A percentile compares a stretch with the other conserved stretches of the same genome.
Conservation (phyloP, 1,140 invertebrate genomes). For the Augochlora pura region DNA sequence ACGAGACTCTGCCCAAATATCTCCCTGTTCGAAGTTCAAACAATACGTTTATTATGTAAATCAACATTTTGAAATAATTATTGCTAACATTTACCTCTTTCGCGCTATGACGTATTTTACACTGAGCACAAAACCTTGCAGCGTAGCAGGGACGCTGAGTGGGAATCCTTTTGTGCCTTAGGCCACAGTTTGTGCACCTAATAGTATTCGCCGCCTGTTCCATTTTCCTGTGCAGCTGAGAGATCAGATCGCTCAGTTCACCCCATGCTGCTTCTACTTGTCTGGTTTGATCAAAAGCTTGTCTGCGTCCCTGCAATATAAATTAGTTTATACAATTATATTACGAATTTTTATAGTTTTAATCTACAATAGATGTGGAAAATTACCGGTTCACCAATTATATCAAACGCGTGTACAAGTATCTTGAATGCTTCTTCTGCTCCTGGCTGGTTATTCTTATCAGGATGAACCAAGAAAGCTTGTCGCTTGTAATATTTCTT, state of each 20-base stretch:
- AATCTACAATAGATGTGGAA: constrained; percentile 17
- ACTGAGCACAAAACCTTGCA: constrained; percentile 92
- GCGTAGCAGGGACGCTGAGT: constrained; percentile 93
- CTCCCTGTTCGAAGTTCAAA: constrained; percentile 84
- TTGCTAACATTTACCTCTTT: constrained; percentile 86
- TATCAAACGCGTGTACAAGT: constrained; percentile 95
- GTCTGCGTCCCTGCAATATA: constrained; percentile 86
- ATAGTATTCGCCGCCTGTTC: constrained; percentile 95
- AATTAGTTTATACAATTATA: not conserved
- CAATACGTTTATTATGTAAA: constrained; percentile 14
- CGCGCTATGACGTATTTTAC: constrained; percentile 94
- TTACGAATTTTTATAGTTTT: constrained; percentile 21
- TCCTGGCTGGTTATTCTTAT: constrained; percentile 96
- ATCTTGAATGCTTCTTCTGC: constrained; percentile 98
- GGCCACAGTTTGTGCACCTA: constrained; percentile 93
- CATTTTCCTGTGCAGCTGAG: constrained; percentile 95
- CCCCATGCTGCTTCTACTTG: constrained; percentile 92
- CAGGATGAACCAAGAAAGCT: constrained; percentile 96
- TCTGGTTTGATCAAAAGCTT: constrained; percentile 89
- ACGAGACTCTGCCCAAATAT: constrained; percentile 96
- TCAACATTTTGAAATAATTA: not conserved
- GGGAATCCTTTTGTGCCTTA: constrained; percentile 91
- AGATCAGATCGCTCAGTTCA: constrained; percentile 89
- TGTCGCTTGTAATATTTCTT: constrained; percentile 96
- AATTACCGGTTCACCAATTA: constrained; percentile 93